phyloP scores from a whole-genome alignment of 64 coral and sea anemone species.

The Actinia tenebrosa region DNA sequence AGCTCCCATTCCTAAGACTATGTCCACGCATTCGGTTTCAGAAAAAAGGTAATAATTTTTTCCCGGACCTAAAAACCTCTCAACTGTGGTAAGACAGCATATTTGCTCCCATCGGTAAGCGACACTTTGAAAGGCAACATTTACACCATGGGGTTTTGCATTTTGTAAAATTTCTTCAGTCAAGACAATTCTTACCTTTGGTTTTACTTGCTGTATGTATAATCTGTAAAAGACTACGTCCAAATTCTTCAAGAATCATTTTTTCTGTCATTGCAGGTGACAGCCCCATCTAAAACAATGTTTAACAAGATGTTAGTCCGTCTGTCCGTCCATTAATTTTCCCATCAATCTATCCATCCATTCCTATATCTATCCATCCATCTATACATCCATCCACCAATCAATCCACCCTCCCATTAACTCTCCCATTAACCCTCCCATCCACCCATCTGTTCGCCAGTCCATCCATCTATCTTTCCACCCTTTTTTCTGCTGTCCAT shows the following conservation, averaged over 20 bases:
- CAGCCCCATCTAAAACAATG: conserved; percentile 48
- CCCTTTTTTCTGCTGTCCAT: too few species aligned
- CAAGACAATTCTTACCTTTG: conserved; percentile 46
- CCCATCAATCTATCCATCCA: not conserved
- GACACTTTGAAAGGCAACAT: not conserved
- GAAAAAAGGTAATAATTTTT: too few species aligned
- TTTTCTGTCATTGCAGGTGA: conserved; percentile 71
- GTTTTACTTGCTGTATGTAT: conserved; percentile 95
- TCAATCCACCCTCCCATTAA: too few species aligned
- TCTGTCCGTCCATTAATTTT: not conserved
- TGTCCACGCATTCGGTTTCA: too few species aligned
- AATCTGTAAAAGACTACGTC: conserved; percentile 86
- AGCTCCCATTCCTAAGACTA: too few species aligned
- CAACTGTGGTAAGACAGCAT: too few species aligned
- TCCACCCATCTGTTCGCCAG: too few species aligned
- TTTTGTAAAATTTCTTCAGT: not conserved
- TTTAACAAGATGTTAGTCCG: not conserved
- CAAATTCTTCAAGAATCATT: conserved; percentile 96
- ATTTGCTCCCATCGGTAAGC: too few species aligned
- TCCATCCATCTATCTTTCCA: not conserved
- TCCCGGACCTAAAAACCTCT: too few species aligned
- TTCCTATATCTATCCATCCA: too few species aligned
- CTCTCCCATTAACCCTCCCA: too few species aligned
- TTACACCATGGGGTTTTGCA: not conserved
- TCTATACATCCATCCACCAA: too few species aligned